Evolutionary conservation across 2,888 invertebrate genomes (phyloP), one percentile per base, ranked within the genome.

Genomic region (Oscheius sp.): DNA sequence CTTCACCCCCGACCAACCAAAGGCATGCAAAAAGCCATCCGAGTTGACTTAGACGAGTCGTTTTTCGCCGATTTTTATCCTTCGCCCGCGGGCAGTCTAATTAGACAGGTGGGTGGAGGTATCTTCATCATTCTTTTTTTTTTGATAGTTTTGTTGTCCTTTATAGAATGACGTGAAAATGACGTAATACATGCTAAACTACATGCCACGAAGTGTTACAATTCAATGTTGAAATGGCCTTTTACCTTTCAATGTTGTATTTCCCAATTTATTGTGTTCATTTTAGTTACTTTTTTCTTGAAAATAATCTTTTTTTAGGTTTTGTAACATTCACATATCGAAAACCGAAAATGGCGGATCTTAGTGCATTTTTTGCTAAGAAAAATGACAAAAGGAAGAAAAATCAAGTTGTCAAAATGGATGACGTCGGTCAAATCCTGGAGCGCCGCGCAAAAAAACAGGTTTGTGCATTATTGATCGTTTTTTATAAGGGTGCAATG

Each of bases 311-410:
- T 12, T 12, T 64, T 64, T 32, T 26, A 64, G 63, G 50, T 49
- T 49, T 49, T 51, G n/a, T 50, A 51, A 64, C 59, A 28, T 26
- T 20, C n/a, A 45, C 66, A 56, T 38, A 44, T 45, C 66, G 30
- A 12, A 41, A 24, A n/a, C 33, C 28, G 9, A 74, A 44, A 61
- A 80, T 81, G 82, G 80, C 80, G 67, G 83, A 82, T 73, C 67
- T 83, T 59, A 75, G 76, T 33, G 77, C 77, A 24, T 82, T 83
- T 71, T 83, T 83, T 41, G 83, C 83, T 38, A 83, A 82, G 59
- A 83, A 83, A 70, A 82, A 82, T 66, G 81, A 80, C 62, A 82
- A 82, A 67, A 83, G 81, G 74, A 77, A 78, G 75, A 74, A 76
- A 73, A 77, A 71, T 54, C 67, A 67, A 4, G 76, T 77, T 20